Evolutionary conservation across 1,140 invertebrate species (phyloP).

Genomic region (Orchestia grillus): DNA sequence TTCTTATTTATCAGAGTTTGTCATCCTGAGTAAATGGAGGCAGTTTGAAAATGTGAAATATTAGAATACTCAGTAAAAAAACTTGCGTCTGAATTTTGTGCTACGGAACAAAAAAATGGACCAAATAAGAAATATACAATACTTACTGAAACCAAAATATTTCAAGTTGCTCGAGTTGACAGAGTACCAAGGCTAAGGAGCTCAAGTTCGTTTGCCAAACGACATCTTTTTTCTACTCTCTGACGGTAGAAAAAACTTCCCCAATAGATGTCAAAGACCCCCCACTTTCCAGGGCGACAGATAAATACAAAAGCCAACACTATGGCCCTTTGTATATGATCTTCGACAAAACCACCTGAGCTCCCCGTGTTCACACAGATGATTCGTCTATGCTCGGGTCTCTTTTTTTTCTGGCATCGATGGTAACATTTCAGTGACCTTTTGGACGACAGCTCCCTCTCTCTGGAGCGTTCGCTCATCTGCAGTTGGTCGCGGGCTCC

Average conservation of each 20-base stretch:
- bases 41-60: background rate
- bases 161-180: background rate
- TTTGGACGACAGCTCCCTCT: constrained; percentile 48
- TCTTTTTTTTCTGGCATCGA: constrained; percentile 36
- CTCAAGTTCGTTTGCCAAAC: background rate
- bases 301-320: constrained; percentile 42
- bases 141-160: background rate
- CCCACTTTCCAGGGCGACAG: background rate
- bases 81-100: background rate
- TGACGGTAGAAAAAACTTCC: background rate
- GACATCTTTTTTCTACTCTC: background rate
- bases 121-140: background rate
- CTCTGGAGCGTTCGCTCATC: constrained; percentile 23
- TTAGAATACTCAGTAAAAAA: background rate
- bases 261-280: background rate
- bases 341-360: constrained; percentile 52
- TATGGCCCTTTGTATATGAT: constrained; percentile 36
- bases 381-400: constrained; percentile 47
- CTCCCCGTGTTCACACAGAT: constrained; percentile 35
- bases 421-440: constrained; percentile 54
- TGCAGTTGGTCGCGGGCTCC: constrained; percentile 30
- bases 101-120: background rate
- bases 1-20: too few species aligned
- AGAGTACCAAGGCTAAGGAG: background rate
- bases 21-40: too few species aligned